phyloP scores from a whole-genome alignment of 2,797 vertebrate genomes.

The Leptodactylus fallax region DNA sequence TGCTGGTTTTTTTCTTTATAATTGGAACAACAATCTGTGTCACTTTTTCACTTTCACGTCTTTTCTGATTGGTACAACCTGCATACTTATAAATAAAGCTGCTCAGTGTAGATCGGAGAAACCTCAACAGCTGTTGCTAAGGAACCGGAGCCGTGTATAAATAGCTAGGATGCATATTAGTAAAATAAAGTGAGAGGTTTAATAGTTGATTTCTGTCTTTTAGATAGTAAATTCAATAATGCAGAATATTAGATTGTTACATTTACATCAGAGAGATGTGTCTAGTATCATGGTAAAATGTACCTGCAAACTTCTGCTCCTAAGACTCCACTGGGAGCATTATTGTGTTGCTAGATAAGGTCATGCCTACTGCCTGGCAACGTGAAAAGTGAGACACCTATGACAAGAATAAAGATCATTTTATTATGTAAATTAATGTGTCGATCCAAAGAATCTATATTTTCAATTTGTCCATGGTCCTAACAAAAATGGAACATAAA shows the following conservation, averaged over 20 bases:
- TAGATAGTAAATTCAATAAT: neutral
- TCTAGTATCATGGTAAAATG: neutral
- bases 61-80: conserved; percentile 29
- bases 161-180: conserved; percentile 35
- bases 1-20: neutral
- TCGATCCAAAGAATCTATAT: neutral
- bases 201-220: neutral
- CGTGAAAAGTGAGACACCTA: neutral
- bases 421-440: neutral
- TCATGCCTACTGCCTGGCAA: neutral
- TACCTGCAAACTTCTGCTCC: neutral
- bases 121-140: conserved; percentile 45
- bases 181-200: conserved; percentile 9
- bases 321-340: neutral
- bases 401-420: neutral
- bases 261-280: neutral
- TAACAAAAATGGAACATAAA: neutral
- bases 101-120: conserved; percentile 8
- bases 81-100: conserved; percentile 56
- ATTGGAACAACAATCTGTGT: conserved; percentile 38
- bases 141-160: conserved; percentile 32
- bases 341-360: neutral
- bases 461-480: neutral
- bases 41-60: conserved; percentile 20
- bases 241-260: neutral